Evolutionary conservation across 2,113 vertebrate genomes (phyloP), one percentile per base, ranked within the genome.

Genomic region (Reinhardtius hippoglossoides): DNA sequence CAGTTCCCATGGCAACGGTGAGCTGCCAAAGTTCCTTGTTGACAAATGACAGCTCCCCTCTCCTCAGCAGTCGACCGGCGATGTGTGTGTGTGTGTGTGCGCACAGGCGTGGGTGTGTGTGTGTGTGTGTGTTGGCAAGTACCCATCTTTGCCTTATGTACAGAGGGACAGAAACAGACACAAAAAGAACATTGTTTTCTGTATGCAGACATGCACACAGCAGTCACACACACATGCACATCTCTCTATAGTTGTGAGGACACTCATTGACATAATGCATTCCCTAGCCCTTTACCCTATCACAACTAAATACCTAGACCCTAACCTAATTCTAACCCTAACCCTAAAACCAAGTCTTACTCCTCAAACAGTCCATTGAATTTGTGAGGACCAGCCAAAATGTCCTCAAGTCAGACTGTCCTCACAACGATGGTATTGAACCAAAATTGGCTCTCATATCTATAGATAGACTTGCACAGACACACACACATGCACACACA

Each of bases 1-100:
- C 95, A 90, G 95, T 97, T 97, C 93, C 97, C 95, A 97, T 95
- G 95, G 96, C 95, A 96, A 97, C 95, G 87, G 90, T 69, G 92
- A 93, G 95, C 96, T 95, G 93, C 95, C 94, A 88, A 93, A 95
- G 95, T 93, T 95, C 94, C 87, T 95, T 95, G 95, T 95, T 96
- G 94, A 96, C 93, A 95, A 95, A 95, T 95, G 95, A 96, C 94
- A 94, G 94, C 93, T 94, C 94, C 91, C 76, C 86, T 93, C 92
- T 94, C 93, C 92, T 88, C 92, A 93, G 89, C 82, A 57, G 74
- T 87, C 65, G 92, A 93, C 93, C 70, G 84, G 56, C 67, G n/a
- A 52, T 78, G 55, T 92, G 87, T 90, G 91, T 91, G 71, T 68
- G 92, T 91, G 62, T 73, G 92, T 94, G 92, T 90, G 71, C 6